phyloP scores from a whole-genome alignment of 2,888 invertebrate species.

The Ochropleura leucogaster region DNA sequence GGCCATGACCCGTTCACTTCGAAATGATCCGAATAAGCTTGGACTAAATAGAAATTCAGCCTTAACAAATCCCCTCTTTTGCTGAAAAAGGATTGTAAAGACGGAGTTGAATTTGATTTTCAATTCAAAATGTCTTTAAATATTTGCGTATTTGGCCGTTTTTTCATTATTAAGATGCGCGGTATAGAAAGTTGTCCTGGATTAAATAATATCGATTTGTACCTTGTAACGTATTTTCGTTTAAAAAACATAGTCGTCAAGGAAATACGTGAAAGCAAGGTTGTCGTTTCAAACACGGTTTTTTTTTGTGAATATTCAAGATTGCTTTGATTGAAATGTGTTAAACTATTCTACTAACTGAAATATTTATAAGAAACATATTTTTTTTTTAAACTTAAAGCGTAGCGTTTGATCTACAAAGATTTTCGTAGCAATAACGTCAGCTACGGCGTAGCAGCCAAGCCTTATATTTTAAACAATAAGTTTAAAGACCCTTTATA shows the following conservation, averaged over 20 bases:
- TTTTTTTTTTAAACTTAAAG: background rate
- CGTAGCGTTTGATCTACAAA: background rate
- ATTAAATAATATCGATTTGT: background rate
- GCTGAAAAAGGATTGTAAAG: conserved; percentile 43
- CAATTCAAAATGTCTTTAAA: conserved; percentile 37
- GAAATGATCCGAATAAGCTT: conserved; percentile 46
- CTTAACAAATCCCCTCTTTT: conserved; percentile 42
- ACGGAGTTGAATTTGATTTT: conserved; percentile 37
- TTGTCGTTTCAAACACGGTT: background rate
- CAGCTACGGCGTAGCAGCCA: conserved; percentile 23
- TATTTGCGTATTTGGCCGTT: conserved; percentile 28
- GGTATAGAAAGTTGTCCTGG: conserved; percentile 9
- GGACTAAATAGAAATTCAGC: conserved; percentile 51
- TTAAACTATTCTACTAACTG: background rate
- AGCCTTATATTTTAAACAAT: background rate
- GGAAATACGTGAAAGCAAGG: background rate
- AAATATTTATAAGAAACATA: background rate
- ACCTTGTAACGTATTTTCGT: background rate
- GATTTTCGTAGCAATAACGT: background rate
- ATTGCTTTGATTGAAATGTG: background rate
- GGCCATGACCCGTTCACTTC: conserved; percentile 44
- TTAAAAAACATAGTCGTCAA: background rate
- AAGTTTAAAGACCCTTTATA: background rate
- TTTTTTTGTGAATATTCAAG: background rate
- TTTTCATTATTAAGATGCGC: conserved; percentile 3